Evolutionary conservation across 2,888 invertebrate genomes (phyloP), one percentile per base, ranked within the genome.

Genomic region (Macaria liturata): DNA sequence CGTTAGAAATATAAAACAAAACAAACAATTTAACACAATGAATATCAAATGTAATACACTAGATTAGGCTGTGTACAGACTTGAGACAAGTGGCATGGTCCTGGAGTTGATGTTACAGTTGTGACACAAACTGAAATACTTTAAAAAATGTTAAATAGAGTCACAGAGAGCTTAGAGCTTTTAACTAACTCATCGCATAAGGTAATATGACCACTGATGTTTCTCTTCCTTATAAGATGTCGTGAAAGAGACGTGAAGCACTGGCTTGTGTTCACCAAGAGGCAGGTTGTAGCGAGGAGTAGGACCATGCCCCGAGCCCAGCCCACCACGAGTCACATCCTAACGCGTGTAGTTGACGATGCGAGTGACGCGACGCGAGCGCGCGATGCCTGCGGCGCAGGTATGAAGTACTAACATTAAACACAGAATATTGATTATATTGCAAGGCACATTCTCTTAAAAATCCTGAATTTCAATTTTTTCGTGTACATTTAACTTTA

Each of bases 381-480:
- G 47, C 31, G 54, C 39, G 60, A 69, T 50, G 58, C 67, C 78
- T 80, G 81, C 82, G 74, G 74, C 74, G 81, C 85, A 83, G 81
- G 77, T 74, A 76, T 78, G 76, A 80, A 81, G 78, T 83, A 86
- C 86, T 91, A 89, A 88, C 75, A 91, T 90, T 90, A 90, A 90
- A 91, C 91, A 90, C 91, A 90, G 91, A 91, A 90, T 90, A 91
- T 86, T 88, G 90, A 87, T 81, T 87, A 89, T 86, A 86, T 91
- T 91, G 91, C 91, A 91, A 91, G 91, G 91, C 91, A 91, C 91
- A 91, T 90, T 90, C 87, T 90, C 82, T 89, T 91, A 84, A 88
- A 88, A 91, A 91, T 91, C 88, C 91, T 88, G 91, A 86, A 80
- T 86, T 89, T 83, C 79, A 82, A 78, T 80, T 85, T 86, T 84